phyloP scores from a whole-genome alignment of 2,113 vertebrate genomes.

The Nesospiza acunhae region DNA sequence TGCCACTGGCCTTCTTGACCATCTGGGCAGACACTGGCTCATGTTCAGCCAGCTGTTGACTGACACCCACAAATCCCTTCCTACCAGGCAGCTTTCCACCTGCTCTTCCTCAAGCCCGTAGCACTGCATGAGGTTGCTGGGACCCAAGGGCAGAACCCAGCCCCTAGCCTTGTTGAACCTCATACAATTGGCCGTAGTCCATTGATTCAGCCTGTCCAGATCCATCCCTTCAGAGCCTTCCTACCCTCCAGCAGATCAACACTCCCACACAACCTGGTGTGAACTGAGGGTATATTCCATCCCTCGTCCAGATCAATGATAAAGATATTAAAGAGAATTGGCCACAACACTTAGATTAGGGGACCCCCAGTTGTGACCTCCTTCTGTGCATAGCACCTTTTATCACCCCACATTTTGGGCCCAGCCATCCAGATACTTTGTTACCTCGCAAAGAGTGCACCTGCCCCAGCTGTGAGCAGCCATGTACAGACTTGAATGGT shows the following conservation, averaged over 20 bases:
- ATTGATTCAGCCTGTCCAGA: background rate
- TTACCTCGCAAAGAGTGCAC: background rate
- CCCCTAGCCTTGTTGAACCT: background rate
- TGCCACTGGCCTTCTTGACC: no score
- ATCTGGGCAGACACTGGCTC: background rate
- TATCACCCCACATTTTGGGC: background rate
- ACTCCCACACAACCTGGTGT: background rate
- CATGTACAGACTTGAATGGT: background rate
- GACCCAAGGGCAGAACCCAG: background rate
- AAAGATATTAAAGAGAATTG: background rate
- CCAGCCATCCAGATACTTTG: background rate
- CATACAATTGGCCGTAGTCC: background rate
- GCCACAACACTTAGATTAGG: background rate
- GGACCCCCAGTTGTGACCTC: background rate
- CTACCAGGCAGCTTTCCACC: background rate
- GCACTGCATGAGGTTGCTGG: background rate
- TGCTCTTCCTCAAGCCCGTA: background rate
- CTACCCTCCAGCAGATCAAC: background rate
- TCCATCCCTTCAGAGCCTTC: background rate
- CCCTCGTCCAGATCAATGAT: background rate
- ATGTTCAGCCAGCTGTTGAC: background rate
- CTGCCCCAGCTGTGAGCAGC: background rate
- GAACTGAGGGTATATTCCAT: background rate
- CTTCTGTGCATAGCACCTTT: background rate
- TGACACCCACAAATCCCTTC: background rate